phyloP scores from a whole-genome alignment of 2,113 vertebrate genomes.

The Paratilapia polleni region DNA sequence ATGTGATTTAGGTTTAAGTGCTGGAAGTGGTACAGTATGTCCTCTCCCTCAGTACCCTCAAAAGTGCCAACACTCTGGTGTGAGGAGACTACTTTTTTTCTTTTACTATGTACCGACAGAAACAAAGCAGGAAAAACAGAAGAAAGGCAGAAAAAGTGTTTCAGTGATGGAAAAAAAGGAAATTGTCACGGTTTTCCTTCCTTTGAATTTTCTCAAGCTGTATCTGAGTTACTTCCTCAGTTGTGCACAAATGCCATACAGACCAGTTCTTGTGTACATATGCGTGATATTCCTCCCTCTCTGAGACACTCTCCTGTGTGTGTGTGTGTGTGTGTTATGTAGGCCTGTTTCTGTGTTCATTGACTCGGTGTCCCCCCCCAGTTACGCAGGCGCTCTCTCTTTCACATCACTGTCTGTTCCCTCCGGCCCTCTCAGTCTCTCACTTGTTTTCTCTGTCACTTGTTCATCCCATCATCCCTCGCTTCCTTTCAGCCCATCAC shows the following conservation, averaged over 20 bases:
- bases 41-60: neutral
- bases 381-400: conserved; percentile 9
- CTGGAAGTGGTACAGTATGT: neutral
- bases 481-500: conserved; percentile 43
- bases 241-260: neutral
- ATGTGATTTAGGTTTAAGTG: neutral
- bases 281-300: neutral
- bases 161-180: neutral
- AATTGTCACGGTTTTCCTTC: neutral
- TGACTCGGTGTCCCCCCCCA: neutral
- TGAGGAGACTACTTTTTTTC: neutral
- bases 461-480: conserved; percentile 47
- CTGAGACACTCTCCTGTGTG: neutral
- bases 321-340: neutral
- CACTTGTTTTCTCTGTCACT: conserved; percentile 46
- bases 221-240: neutral
- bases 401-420: conserved; percentile 19
- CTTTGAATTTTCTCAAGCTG: too few relatives aligned
- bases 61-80: neutral
- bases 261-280: accelerated
- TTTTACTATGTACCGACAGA: neutral
- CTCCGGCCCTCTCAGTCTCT: conserved; percentile 28
- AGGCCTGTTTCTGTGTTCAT: neutral
- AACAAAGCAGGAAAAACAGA: neutral
- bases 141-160: neutral